Conservation (phyloP, 2,888 invertebrate genomes). For the Dorcus hopei region DNA sequence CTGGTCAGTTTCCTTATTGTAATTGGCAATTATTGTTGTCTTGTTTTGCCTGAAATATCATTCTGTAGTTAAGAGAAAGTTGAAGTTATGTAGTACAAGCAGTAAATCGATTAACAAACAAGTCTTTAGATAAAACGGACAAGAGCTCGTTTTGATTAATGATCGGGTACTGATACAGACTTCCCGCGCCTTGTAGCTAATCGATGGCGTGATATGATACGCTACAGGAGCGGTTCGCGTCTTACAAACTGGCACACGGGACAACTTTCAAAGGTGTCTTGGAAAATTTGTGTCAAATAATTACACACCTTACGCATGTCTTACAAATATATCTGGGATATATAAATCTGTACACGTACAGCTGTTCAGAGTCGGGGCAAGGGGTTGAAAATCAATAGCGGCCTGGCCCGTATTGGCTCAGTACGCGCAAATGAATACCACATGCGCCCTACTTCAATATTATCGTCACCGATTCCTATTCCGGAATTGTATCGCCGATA, state of each 20-base stretch:
- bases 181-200: constrained; percentile 3
- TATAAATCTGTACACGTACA: constrained; percentile 34
- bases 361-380: constrained; percentile 29
- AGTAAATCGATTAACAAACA: neutral
- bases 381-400: constrained; percentile 39
- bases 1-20: too few species aligned
- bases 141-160: constrained; percentile 13
- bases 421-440: constrained; percentile 43
- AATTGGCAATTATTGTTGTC: neutral
- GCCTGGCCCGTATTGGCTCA: constrained; percentile 35
- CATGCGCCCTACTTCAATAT: constrained; percentile 39
- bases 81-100: neutral
- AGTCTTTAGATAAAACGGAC: constrained; percentile 2
- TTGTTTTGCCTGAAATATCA: neutral
- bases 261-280: neutral
- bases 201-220: constrained; percentile 12
- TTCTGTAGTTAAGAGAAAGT: neutral
- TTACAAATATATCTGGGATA: constrained; percentile 27
- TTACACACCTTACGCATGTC: constrained; percentile 27
- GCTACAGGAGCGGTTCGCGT: neutral
- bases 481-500: constrained; percentile 29
- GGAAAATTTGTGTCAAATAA: constrained; percentile 22
- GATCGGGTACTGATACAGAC: constrained; percentile 4
- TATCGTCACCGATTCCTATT: constrained; percentile 34
- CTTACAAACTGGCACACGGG: too few species aligned